A percentile compares a stretch with the other conserved stretches of the same genome.
These are phyloP conservation scores for Pyralis farinalis DNA, from an alignment of 2,888 invertebrate genomes.

Conservation along the genomic window DNA sequence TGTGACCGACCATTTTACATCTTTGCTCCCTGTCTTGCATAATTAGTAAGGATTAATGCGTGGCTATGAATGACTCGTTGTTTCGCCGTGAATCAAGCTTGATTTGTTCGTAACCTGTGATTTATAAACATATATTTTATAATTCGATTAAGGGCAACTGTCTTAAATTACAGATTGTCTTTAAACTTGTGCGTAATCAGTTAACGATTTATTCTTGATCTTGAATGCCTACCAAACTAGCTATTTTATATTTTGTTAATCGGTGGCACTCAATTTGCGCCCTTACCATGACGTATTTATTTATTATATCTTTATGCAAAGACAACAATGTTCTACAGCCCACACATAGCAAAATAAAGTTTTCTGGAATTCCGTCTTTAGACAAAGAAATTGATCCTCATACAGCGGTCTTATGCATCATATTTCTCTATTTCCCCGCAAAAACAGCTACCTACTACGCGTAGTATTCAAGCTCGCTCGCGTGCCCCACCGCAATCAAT, in stretches of 20 bases:
- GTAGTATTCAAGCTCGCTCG: conserved; percentile 32
- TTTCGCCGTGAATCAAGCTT: conserved; percentile 56
- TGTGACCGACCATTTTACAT: conserved; percentile 75
- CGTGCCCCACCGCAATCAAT: conserved; percentile 64
- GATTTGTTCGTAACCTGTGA: conserved; percentile 15
- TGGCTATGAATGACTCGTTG: conserved; percentile 67
- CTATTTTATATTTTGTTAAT: too few species aligned
- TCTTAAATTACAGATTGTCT: too few species aligned
- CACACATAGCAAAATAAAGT: too few species aligned
- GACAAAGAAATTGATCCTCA: not conserved
- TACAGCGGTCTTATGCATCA: not conserved
- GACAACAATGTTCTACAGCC: not conserved
- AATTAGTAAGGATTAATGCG: conserved; percentile 77
- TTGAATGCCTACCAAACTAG: too few species aligned
- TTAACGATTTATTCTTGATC: too few species aligned
- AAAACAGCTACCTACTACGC: not conserved
- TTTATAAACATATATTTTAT: conserved; percentile 12
- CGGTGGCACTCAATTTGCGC: too few species aligned
- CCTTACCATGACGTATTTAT: too few species aligned
- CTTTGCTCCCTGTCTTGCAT: conserved; percentile 74
- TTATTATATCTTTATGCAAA: not conserved
- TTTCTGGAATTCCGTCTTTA: not conserved
- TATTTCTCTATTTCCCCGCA: not conserved
- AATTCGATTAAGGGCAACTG: too few species aligned
- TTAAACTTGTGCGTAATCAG: too few species aligned